phyloP scores from a whole-genome alignment of 2,888 invertebrate genomes.

The Drosophila histrio region DNA sequence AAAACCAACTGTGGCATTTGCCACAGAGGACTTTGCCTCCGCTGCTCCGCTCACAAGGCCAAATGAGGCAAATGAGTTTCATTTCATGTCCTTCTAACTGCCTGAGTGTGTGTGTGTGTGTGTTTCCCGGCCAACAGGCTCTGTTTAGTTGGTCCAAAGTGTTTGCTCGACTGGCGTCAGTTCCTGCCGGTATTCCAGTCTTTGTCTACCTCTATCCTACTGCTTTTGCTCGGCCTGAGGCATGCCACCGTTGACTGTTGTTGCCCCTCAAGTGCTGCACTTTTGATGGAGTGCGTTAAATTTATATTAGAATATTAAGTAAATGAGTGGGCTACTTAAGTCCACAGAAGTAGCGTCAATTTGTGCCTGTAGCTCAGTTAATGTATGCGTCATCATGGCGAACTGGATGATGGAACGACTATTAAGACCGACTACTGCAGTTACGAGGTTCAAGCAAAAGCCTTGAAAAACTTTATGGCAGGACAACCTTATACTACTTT shows the following conservation, averaged over 20 bases:
- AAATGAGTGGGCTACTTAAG: constrained; percentile 61
- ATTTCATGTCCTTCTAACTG: constrained; percentile 68
- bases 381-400: constrained; percentile 39
- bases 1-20: constrained; percentile 71
- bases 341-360: constrained; percentile 42
- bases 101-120: constrained; percentile 6
- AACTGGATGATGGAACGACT: constrained; percentile 30
- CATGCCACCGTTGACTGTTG: background rate
- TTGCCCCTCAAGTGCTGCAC: constrained; percentile 41
- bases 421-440: constrained; percentile 16
- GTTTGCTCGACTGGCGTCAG: constrained; percentile 53
- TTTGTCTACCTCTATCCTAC: background rate
- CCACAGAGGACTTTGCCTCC: constrained; percentile 21
- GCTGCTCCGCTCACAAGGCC: constrained; percentile 23
- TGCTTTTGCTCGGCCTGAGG: no score
- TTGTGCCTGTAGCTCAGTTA: constrained; percentile 34
- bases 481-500: background rate
- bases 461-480: background rate
- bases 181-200: constrained; percentile 28
- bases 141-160: constrained; percentile 43
- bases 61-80: constrained; percentile 73
- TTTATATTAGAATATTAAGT: constrained; percentile 74
- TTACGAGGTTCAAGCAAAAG: no score
- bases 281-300: constrained; percentile 69
- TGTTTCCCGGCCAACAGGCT: constrained; percentile 21